A percentile compares a stretch with the other conserved stretches of the same genome.
These are phyloP conservation scores for Esperia sulphurella DNA, from an alignment of 2,888 invertebrate species.

Conservation along the genomic window DNA sequence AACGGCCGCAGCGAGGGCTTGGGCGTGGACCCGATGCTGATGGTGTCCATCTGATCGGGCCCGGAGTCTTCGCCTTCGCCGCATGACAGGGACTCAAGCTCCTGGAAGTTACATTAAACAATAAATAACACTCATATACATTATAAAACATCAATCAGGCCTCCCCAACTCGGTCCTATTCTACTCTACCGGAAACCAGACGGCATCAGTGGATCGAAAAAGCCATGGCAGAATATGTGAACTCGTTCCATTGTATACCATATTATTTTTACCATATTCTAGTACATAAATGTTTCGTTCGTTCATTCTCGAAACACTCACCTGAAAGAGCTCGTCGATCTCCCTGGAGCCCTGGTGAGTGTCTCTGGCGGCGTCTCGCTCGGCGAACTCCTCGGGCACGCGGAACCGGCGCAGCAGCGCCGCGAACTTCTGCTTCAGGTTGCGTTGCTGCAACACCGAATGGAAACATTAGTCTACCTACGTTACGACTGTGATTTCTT, in stretches of 20 bases:
- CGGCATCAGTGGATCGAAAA: no score
- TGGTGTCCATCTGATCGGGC: slow-evolving; percentile 93
- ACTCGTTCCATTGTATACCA: no score
- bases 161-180: no score
- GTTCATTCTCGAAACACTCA: no score
- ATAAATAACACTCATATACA: no score
- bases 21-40: slow-evolving; percentile 97
- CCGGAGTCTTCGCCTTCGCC: slow-evolving; percentile 93
- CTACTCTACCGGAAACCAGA: no score
- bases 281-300: no score
- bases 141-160: no score
- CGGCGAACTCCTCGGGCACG: slow-evolving; percentile 91
- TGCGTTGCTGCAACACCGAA: slow-evolving; percentile 85
- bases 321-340: slow-evolving; percentile 93
- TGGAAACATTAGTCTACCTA: not conserved
- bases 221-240: no score
- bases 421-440: slow-evolving; percentile 98
- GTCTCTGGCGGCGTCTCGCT: slow-evolving; percentile 81
- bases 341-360: slow-evolving; percentile 90
- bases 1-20: slow-evolving; percentile 97
- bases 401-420: slow-evolving; percentile 96
- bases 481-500: no score
- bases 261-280: no score
- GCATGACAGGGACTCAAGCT: slow-evolving; percentile 95
- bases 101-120: slow-evolving; percentile 73